Percentiles rank a stretch among this genome's conserved stretches.
phyloP scores from a whole-genome alignment of 1,140 invertebrate species.

The Conopomorpha cramerella region DNA sequence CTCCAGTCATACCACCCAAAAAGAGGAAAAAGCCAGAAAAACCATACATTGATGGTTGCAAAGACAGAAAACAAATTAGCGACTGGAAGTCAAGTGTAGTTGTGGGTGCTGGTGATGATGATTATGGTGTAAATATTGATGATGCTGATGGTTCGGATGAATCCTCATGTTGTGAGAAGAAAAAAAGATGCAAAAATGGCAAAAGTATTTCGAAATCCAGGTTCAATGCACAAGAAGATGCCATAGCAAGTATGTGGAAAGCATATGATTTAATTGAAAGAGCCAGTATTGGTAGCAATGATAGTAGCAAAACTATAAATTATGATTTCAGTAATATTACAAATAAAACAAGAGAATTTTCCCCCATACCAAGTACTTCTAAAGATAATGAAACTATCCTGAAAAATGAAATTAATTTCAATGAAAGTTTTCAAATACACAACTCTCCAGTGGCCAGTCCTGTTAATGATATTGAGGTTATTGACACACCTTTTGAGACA shows the following conservation, averaged over 20 bases:
- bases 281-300: slow-evolving; percentile 6
- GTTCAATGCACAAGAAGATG: slow-evolving; percentile 12
- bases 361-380: slow-evolving; percentile 18
- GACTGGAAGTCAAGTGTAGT: slow-evolving; percentile 1
- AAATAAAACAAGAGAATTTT: slow-evolving; percentile 7
- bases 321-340: slow-evolving; percentile 2
- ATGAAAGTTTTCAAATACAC: slow-evolving; percentile 11
- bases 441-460: neutral
- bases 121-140: slow-evolving; percentile 10
- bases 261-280: slow-evolving; percentile 4
- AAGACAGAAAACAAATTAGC: slow-evolving; percentile 7
- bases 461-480: slow-evolving; percentile 10
- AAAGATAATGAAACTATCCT: slow-evolving; percentile 11
- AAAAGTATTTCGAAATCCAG: slow-evolving; percentile 9
- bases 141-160: slow-evolving; percentile 4
- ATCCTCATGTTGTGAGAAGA: slow-evolving; percentile 1
- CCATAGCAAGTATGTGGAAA: slow-evolving; percentile 9
- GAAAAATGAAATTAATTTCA: slow-evolving; percentile 14
- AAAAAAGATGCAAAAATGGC: slow-evolving; percentile 3
- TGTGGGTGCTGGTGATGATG: slow-evolving; percentile 6
- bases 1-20: slow-evolving; percentile 6
- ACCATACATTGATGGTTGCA: slow-evolving; percentile 10
- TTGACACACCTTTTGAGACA: slow-evolving; percentile 10
- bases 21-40: slow-evolving; percentile 8
- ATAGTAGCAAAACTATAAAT: slow-evolving; percentile 13